Evolutionary conservation across 2,888 invertebrate genomes (phyloP).

Genomic region (Sphaerolaimus hirsutus): DNA sequence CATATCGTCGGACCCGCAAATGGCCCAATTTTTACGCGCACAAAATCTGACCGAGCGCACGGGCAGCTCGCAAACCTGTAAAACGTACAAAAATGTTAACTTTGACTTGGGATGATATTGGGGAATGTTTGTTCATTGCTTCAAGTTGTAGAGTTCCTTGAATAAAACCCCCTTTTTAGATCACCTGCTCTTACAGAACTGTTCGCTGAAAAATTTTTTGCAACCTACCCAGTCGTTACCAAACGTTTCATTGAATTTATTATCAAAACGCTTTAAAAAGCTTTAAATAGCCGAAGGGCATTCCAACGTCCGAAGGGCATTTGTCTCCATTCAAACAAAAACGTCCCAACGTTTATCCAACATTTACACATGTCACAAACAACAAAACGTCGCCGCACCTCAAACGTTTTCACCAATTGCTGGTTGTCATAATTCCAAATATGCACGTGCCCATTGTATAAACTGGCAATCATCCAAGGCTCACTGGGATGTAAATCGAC

Average conservation of each 20-base stretch:
- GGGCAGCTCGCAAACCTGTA: conserved; percentile 63
- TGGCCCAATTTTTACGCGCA: conserved; percentile 89
- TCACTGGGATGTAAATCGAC: conserved; percentile 90
- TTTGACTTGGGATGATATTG: background rate
- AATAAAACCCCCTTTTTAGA: too few species aligned
- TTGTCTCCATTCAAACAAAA: too few species aligned
- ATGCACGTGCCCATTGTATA: conserved; percentile 96
- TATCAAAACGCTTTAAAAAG: too few species aligned
- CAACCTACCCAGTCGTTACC: too few species aligned
- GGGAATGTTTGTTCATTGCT: background rate
- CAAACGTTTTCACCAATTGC: conserved; percentile 35
- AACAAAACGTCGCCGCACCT: conserved; percentile 28
- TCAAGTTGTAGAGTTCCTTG: too few species aligned
- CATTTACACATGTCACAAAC: too few species aligned
- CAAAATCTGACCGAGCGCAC: conserved; percentile 87
- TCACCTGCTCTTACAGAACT: too few species aligned
- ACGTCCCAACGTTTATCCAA: too few species aligned
- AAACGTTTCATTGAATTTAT: too few species aligned
- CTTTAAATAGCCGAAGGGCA: too few species aligned
- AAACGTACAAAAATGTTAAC: conserved; percentile 10
- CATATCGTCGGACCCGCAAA: conserved; percentile 58
- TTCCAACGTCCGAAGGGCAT: too few species aligned
- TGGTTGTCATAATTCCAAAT: conserved; percentile 97
- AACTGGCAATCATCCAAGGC: conserved; percentile 89
- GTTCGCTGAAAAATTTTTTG: too few species aligned